These are phyloP conservation scores for Latrodectus elegans DNA, from an alignment of 2,888 invertebrate genomes.

Conservation along the genomic window DNA sequence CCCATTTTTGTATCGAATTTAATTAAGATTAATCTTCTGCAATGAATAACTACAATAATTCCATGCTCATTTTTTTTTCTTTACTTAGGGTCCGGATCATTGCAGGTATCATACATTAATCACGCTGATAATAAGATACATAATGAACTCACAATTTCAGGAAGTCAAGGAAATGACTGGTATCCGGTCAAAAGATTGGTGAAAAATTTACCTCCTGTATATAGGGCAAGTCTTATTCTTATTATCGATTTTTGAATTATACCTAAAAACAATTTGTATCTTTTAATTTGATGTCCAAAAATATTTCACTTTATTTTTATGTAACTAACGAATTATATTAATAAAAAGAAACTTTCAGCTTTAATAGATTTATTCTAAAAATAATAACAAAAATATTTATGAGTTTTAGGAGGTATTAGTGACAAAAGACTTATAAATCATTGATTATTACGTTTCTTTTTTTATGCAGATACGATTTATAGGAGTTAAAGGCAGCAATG, in stretches of 20 bases:
- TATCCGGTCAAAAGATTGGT: slow-evolving; percentile 47
- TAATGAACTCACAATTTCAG: slow-evolving; percentile 23
- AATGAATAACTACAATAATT: no score
- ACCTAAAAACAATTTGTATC: no score
- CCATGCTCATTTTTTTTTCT: not conserved
- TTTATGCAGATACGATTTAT: slow-evolving; percentile 47
- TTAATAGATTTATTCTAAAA: no score
- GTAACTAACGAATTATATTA: no score
- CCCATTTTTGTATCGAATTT: no score
- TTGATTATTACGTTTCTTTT: not conserved
- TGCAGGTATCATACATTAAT: slow-evolving; percentile 34
- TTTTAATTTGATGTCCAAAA: not conserved
- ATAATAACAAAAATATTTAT: no score
- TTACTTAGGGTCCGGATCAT: slow-evolving; percentile 35
- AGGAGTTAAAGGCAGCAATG: slow-evolving; percentile 21
- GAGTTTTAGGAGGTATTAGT: no score
- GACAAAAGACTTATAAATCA: no score
- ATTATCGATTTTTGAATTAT: no score
- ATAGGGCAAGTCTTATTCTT: slow-evolving; percentile 20
- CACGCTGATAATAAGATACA: slow-evolving; percentile 42
- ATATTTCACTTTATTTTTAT: no score
- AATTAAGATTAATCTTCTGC: no score
- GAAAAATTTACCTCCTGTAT: slow-evolving; percentile 42
- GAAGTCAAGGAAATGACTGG: slow-evolving; percentile 58
- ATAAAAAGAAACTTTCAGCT: no score